Evolutionary conservation across 2,888 invertebrate species (phyloP), one percentile per base, ranked within the genome.

Genomic region (Papilio gigon): DNA sequence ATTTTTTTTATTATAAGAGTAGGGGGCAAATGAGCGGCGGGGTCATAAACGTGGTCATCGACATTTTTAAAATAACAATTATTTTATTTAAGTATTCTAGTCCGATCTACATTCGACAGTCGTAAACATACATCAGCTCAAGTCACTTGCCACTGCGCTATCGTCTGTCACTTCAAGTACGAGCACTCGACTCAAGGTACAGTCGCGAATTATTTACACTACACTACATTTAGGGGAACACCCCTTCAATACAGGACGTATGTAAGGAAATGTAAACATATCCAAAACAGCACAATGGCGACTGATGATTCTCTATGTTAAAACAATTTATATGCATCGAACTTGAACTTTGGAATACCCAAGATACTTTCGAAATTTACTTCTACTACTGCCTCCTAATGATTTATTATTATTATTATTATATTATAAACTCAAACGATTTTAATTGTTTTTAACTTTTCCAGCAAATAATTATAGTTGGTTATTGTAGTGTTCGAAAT

Each of bases 221-320:
- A 58, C 63, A 30, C 63, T 58, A 58, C 42, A 35, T 68, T 68
- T 63, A 58, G 67, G 63, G 67, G 67, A 63, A 22, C 44, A 56
- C n/a, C 67, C 65, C 67, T 44, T 58, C n/a, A 37, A 44, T 62
- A 33, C 42, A 33, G 35, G 14, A 47, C 56, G n/a, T n/a, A n/a
- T n/a, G n/a, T n/a, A n/a, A n/a, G n/a, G n/a, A n/a, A n/a, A 22
- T 58, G 67, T 47, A 63, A 63, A 68, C 58, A 56, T 63, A 42
- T 56, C 42, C 58, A 37, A 59, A 20, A 30, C n/a, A 22, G 27
- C 30, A n/a, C 20, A 30, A 47, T 63, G 33, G 50, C 12, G 37
- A 12, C 47, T 60, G 66, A 56, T 37, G 47, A 35, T 33, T 35
- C 1, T 20, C 35, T 27, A 66, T 47, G 30, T n/a, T 37, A 37